Base-by-base conservation (phyloP, 2,888 invertebrate genomes). In the Spialia ferax region DNA sequence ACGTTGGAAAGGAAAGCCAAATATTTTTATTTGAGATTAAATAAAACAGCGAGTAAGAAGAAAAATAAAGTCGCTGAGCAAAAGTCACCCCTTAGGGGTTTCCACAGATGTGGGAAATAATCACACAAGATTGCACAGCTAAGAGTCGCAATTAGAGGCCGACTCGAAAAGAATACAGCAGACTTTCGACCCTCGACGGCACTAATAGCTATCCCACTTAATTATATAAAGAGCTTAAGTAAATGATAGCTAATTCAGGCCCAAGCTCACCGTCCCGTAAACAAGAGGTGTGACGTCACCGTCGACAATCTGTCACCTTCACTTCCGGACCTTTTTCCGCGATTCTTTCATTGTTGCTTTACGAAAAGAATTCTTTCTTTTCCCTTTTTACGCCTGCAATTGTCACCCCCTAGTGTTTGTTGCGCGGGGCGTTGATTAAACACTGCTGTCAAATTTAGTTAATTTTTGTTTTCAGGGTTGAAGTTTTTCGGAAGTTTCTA, bases 221-320 rank as follows among this genome's bases (percentile, higher is more conserved):
- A 93, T 93, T 92, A 91, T 90, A 92, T 92, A 88, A 91, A 93
- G 90, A 88, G 86, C 91, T 92, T 89, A 91, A 93, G 91, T 93
- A 91, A 93, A 93, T 90, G 93, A 92, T 92, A 91, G 90, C 91
- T 91, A 92, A 93, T 93, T 87, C 85, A 71, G 79, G 74, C 76
- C 81, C 79, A 86, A 83, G 86, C 87, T 78, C 87, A 82, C 70
- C 75, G 84, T 77, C 77, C 88, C 88, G 91, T 90, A 89, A 92
- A 91, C 93, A 91, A 87, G 91, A 92, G 91, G 93, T 93, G 93
- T 93, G 92, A 93, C 92, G 92, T 93, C 91, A 90, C 89, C 88
- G 91, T 86, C 88, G 87, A 82, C 86, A 89, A 91, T 93, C 93
- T 93, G 93, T 93, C 93, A 93, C 87, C 89, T 88, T 86, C 93